Evolutionary conservation across 2,113 vertebrate genomes (phyloP).

Genomic region (Noturus placidus): DNA sequence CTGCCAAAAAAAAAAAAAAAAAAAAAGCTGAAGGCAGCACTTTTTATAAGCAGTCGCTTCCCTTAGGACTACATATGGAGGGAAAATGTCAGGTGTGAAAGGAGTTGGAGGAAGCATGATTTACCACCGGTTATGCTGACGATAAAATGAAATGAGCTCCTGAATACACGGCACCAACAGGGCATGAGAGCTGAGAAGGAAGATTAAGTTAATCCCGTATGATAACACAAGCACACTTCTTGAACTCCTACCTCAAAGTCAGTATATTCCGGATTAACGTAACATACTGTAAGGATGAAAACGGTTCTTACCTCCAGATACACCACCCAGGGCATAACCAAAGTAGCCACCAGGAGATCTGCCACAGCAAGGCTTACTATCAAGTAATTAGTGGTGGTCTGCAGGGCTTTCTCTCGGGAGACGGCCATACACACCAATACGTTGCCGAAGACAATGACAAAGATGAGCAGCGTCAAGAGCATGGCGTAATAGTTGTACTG

Average conservation of each 20-base stretch:
- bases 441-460: constrained; percentile 94
- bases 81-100: neutral
- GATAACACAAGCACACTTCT: neutral
- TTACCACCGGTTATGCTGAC: neutral
- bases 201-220: neutral
- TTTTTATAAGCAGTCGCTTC: neutral
- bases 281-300: neutral
- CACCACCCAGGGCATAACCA: constrained; percentile 99
- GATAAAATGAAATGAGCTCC: neutral
- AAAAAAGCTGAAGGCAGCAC: neutral
- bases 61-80: neutral
- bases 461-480: constrained; percentile 96
- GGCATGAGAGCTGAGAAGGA: constrained; percentile 2
- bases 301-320: constrained; percentile 51
- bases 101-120: neutral
- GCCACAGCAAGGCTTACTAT: constrained; percentile 96
- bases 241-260: neutral
- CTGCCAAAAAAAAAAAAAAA: neutral
- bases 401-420: constrained; percentile 92
- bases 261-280: neutral
- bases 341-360: constrained; percentile 89
- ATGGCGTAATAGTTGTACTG: constrained; percentile 96
- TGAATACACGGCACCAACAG: neutral
- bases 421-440: constrained; percentile 97
- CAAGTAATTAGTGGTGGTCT: constrained; percentile 98